Evolutionary conservation across 2,888 invertebrate species (phyloP), one percentile per base, ranked within the genome.

Genomic region (Slavum lentiscoides): DNA sequence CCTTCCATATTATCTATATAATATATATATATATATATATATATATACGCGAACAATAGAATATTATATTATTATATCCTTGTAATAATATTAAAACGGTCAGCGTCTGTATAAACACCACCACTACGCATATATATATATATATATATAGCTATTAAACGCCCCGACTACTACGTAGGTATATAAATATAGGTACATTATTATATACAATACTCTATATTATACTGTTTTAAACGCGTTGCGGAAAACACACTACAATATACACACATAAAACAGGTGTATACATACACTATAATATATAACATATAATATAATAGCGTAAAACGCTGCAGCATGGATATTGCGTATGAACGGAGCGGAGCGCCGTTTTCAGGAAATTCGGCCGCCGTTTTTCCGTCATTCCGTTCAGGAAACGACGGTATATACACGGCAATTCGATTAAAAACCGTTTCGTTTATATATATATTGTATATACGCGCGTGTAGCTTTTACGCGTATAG

Each of bases 371-470:
- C 72, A 80, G 80, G 80, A 80, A 72, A 72, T 80, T 72, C 70
- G 75, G 67, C 62, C 80, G 67, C 62, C 80, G 70, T 23, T 80
- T 64, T 72, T 72, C 70, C 70, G 30, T 30, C 70, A 5, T 70
- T 58, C 80, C 72, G 39, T 64, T 72, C 80, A 72, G 80, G 80
- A 80, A 80, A 80, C 49, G 77, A 37, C 70, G 2, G 70, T n/a
- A n/a, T n/a, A 62, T 77, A 77, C 80, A 80, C 72, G 43, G 80
- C 70, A 80, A 80, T 80, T 80, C 80, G 80, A 80, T 80, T 80
- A 80, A 80, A 80, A 80, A 80, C 80, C 80, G 72, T 80, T 80
- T 80, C n/a, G n/a, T n/a, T n/a, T n/a, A n/a, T n/a, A n/a, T n/a
- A n/a, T n/a, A n/a, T n/a, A n/a, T n/a, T n/a, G n/a, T 64, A 55